A percentile compares a stretch with the other conserved stretches of the same genome.
Conservation (phyloP, 2,797 vertebrate species). For the Enoplosus armatus region DNA sequence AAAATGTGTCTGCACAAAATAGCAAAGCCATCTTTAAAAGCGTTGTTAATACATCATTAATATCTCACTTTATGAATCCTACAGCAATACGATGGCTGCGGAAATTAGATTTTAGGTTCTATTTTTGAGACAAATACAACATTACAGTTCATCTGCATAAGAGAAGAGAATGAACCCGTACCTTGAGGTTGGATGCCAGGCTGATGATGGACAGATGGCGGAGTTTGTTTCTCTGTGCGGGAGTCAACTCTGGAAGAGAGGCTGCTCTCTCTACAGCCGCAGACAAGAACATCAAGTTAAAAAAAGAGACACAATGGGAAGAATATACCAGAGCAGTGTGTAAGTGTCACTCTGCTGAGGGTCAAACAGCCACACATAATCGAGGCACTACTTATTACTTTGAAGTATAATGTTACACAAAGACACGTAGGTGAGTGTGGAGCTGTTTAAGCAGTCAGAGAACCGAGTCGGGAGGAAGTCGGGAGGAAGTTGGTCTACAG, state of each 20-base stretch:
- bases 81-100: conserved; percentile 16
- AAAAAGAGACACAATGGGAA: conserved; percentile 6
- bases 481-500: conserved; percentile 49
- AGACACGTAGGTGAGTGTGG: conserved; percentile 45
- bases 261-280: conserved; percentile 81
- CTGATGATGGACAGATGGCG: conserved; percentile 97
- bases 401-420: conserved; percentile 42
- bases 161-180: conserved; percentile 58
- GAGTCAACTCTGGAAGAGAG: conserved; percentile 92
- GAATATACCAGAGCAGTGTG: conserved; percentile 5
- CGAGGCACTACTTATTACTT: conserved; percentile 40
- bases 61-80: conserved; percentile 33
- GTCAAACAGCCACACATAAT: conserved; percentile 38
- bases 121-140: conserved; percentile 15
- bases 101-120: conserved; percentile 20
- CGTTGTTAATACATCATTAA: conserved; percentile 52
- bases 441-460: conserved; percentile 64
- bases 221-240: conserved; percentile 97
- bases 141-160: conserved; percentile 17
- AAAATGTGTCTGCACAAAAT: conserved; percentile 35
- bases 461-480: conserved; percentile 43
- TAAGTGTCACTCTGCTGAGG: conserved; percentile 37
- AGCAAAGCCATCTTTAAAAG: conserved; percentile 40
- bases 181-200: conserved; percentile 97
- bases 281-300: conserved; percentile 7